Conservation (phyloP, 1,140 invertebrate species). For the Radopholus similis region DNA sequence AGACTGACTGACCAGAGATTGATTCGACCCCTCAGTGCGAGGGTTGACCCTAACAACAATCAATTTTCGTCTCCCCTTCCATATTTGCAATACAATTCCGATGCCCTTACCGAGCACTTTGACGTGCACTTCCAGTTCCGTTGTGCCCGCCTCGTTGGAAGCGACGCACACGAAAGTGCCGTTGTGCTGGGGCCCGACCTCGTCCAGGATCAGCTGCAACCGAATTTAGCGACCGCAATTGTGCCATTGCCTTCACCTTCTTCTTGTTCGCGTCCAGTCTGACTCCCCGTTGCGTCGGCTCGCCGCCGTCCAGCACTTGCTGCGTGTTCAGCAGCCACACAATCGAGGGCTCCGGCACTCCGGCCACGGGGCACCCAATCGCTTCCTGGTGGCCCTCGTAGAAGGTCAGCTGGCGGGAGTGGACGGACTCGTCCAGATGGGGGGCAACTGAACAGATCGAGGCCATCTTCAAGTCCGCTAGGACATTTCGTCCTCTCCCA, state of each 20-base stretch:
- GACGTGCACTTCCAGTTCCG: slow-evolving; percentile 49
- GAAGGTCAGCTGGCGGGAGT: slow-evolving; percentile 31
- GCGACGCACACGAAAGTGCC: slow-evolving; percentile 44
- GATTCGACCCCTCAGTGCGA: neutral
- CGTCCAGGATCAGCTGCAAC: slow-evolving; percentile 32
- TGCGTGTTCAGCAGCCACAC: slow-evolving; percentile 41
- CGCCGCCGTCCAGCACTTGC: slow-evolving; percentile 21
- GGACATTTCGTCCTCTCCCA: neutral
- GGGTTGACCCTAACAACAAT: too few species aligned
- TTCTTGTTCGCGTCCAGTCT: slow-evolving; percentile 29
- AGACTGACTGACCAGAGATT: neutral
- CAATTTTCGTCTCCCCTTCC: neutral
- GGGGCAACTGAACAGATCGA: slow-evolving; percentile 52
- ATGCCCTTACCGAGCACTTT: slow-evolving; percentile 42
- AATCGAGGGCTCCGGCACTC: slow-evolving; percentile 38
- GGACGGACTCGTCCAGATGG: slow-evolving; percentile 37
- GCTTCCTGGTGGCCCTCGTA: too few species aligned
- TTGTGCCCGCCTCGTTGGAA: slow-evolving; percentile 42
- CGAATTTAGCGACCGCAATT: neutral
- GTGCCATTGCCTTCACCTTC: slow-evolving; percentile 26
- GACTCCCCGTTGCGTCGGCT: slow-evolving; percentile 29
- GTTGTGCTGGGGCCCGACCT: slow-evolving; percentile 33
- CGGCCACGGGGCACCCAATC: slow-evolving; percentile 50
- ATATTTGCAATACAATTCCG: slow-evolving; percentile 6
- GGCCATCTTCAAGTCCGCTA: too few species aligned